Evolutionary conservation across 2,797 vertebrate genomes (phyloP), one percentile per base, ranked within the genome.

Genomic region (Lagocephalus sceleratus): DNA sequence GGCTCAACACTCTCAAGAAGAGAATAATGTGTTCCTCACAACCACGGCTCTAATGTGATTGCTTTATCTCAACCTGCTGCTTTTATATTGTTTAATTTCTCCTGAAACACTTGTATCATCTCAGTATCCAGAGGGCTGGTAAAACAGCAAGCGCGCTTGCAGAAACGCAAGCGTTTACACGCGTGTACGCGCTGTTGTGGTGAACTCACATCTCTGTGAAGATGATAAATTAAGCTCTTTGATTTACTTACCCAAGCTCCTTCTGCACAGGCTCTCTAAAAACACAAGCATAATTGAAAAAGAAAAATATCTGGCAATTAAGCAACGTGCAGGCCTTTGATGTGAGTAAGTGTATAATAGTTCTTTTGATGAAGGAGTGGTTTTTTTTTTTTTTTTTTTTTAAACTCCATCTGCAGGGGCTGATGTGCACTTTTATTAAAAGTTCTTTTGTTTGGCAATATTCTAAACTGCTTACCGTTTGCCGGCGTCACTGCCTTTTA

Each of bases 41-140:
- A 80, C 79, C 75, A 66, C 53, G 25, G 72, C 71, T 6, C 66
- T 80, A 86, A 83, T 82, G 71, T 86, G 85, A 88, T 85, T 87
- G 84, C 79, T 82, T 85, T 85, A 85, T 83, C 84, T 81, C 81
- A 87, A 90, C 87, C 84, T 82, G 78, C 75, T 82, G 74, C 73
- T 83, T 86, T 85, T 66, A 61, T 68, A 54, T 72, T 26, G 73
- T 86, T 89, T 78, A 82, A 82, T 83, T 88, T 75, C 76, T 81
- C 70, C 76, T 57, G 63, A 74, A 85, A 79, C 44, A 48, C 47
- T 76, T 25, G 68, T 66, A 74, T 82, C 65, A 68, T 77, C 71
- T 83, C 57, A 6, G 61, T 83, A 68, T 81, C 84, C 62, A 35
- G 54, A 66, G 83, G 84, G 83, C 65, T 61, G 60, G 20, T 45